Evolutionary conservation across 2,888 invertebrate genomes (phyloP), one percentile per base, ranked within the genome.

Genomic region (Bellardia bayeri): DNA sequence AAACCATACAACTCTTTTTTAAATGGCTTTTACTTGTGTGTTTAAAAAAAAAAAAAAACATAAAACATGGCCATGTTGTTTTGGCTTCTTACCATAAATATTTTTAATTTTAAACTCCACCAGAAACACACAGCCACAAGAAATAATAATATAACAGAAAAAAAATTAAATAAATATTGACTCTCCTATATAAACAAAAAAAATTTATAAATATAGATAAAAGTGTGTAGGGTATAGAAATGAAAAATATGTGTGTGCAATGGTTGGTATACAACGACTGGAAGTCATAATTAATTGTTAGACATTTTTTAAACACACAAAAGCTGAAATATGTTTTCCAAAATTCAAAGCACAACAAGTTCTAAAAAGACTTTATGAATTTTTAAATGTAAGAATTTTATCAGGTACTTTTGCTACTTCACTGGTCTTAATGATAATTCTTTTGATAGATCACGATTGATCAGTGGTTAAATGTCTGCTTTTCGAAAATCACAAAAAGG

Each of bases 41-140:
- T 78, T 75, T 64, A 1, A 56, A 83, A 68, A 82, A 56, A 83
- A 68, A 82, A 23, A 23, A 23, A 23, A 23, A 23, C 85, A 85
- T 75, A 85, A 69, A 85, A 82, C 81, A 83, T 81, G 80, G 83
- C 83, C 83, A 81, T 83, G 69, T 82, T 87, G 68, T 83, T 86
- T 88, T 83, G 81, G 86, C 81, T 81, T 83, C 54, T 81, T 81
- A 86, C 88, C 80, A 86, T 83, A 88, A 88, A 86, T 84, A 83
- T 88, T 88, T 88, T 84, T 87, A 82, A 87, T 88, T 88, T 84
- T 87, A 82, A 87, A 85, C 87, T 85, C 82, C 87, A 85, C 42
- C 7, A 86, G 69, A 82, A 23, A 79, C 33, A 80, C 16, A 74
- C 45, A 76, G 40, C 45, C 78, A 56, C 58, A 66, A 58, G 81